Percentiles rank a stretch among this genome's conserved stretches.
Conservation (phyloP, 2,888 invertebrate genomes). For the Oconnorella tubifera region DNA sequence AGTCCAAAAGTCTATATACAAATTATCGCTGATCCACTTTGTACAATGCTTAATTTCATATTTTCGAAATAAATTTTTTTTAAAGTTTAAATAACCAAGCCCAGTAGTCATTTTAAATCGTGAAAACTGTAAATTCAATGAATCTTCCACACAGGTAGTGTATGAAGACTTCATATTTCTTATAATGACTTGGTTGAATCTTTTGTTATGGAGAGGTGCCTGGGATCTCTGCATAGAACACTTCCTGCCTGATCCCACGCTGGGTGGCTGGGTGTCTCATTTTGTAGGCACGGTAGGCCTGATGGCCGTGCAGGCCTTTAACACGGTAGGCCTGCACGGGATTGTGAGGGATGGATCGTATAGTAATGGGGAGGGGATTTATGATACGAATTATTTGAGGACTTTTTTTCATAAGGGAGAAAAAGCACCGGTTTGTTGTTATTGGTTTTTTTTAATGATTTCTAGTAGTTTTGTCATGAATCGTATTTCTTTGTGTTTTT, state of each 20-base stretch:
- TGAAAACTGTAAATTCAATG: too few relatives aligned
- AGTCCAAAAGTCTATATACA: too few relatives aligned
- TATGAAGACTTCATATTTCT: slow-evolving; percentile 33
- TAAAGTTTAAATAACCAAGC: too few relatives aligned
- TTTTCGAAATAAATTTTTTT: too few relatives aligned
- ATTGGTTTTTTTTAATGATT: too few relatives aligned
- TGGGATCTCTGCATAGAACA: slow-evolving; percentile 34
- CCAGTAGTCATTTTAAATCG: too few relatives aligned
- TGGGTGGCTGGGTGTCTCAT: slow-evolving; percentile 36
- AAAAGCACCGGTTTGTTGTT: too few relatives aligned
- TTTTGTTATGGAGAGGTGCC: slow-evolving; percentile 36
- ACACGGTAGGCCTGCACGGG: slow-evolving; percentile 35
- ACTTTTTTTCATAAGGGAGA: slow-evolving; percentile 4
- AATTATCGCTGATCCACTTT: too few relatives aligned
- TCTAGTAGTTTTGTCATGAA: too few relatives aligned
- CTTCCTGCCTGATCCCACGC: slow-evolving; percentile 28
- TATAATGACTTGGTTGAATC: slow-evolving; percentile 31
- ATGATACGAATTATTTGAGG: slow-evolving; percentile 31
- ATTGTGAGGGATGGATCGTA: slow-evolving; percentile 36
- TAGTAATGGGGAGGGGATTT: slow-evolving; percentile 31
- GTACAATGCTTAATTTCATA: too few relatives aligned
- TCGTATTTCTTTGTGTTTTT: too few relatives aligned
- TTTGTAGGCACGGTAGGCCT: slow-evolving; percentile 31
- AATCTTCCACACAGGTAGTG: too few relatives aligned
- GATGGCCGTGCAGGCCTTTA: slow-evolving; percentile 32